phyloP scores from a whole-genome alignment of 2,888 invertebrate species.

The Sipunculus nudus region DNA sequence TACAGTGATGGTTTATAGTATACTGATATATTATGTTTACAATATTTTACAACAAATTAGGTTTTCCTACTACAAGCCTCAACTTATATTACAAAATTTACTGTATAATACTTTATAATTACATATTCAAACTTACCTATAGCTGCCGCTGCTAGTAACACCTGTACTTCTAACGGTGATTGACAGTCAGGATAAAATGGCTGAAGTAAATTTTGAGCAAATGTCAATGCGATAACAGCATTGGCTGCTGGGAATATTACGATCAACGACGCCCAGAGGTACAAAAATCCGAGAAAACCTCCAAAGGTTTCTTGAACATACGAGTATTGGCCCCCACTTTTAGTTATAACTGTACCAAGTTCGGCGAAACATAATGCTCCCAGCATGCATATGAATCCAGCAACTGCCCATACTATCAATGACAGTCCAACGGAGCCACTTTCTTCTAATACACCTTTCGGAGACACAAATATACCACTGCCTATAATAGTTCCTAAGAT shows the following conservation, averaged over 20 bases:
- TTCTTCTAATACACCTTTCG: conserved; percentile 83
- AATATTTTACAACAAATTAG: too few species aligned
- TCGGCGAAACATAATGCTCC: conserved; percentile 92
- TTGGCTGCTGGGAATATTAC: conserved; percentile 59
- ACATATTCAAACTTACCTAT: conserved; percentile 50
- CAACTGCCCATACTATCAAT: conserved; percentile 87
- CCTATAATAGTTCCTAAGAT: conserved; percentile 95
- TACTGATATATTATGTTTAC: too few species aligned
- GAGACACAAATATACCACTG: conserved; percentile 94
- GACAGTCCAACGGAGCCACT: conserved; percentile 81
- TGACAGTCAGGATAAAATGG: conserved; percentile 59
- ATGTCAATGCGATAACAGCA: conserved; percentile 62
- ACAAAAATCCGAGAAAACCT: conserved; percentile 58
- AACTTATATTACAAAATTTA: too few species aligned
- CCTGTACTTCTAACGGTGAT: conserved; percentile 47
- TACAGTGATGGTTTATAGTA: too few species aligned
- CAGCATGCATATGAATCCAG: conserved; percentile 79
- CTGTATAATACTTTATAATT: too few species aligned
- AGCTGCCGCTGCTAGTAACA: conserved; percentile 52
- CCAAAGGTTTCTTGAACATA: conserved; percentile 62
- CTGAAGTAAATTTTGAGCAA: conserved; percentile 59
- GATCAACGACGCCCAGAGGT: conserved; percentile 61
- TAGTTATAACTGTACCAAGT: conserved; percentile 85
- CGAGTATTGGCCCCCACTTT: conserved; percentile 70
- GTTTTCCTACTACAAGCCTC: too few species aligned